phyloP scores from a whole-genome alignment of 2,113 vertebrate genomes.

The Nanger granti region DNA sequence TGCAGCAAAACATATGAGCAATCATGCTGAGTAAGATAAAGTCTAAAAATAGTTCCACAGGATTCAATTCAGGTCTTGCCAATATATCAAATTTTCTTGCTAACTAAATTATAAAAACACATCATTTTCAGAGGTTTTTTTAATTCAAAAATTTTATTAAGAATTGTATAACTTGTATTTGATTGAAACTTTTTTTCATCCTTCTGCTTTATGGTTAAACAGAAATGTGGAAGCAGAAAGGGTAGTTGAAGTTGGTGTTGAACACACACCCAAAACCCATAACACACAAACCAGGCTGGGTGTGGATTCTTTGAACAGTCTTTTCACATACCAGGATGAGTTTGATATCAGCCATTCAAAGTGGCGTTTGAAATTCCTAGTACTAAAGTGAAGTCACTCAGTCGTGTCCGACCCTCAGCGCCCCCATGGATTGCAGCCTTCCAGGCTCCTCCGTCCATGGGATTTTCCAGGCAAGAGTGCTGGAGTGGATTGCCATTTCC shows the following conservation, averaged over 20 bases:
- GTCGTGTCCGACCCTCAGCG: too few species aligned
- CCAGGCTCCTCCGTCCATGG: too few species aligned
- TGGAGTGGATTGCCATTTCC: too few species aligned
- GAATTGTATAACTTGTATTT: background rate
- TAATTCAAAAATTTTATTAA: background rate
- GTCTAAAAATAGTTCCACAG: background rate
- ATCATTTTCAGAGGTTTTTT: background rate
- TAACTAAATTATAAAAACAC: background rate
- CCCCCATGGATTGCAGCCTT: too few species aligned
- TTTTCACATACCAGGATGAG: background rate
- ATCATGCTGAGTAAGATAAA: background rate
- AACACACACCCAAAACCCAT: background rate
- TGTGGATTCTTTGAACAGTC: background rate
- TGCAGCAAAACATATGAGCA: background rate
- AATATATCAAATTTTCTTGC: background rate
- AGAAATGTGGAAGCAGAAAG: background rate
- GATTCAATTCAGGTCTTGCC: background rate
- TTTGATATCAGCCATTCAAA: background rate
- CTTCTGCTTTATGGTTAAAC: constrained; percentile 6
- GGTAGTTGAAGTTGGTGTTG: background rate
- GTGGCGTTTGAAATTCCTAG: background rate
- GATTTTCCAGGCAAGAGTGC: too few species aligned
- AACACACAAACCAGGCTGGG: background rate
- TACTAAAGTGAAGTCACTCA: background rate
- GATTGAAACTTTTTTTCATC: background rate